Base-by-base conservation (phyloP, 2,113 vertebrate genomes). In the Pterophyllum scalare region DNA sequence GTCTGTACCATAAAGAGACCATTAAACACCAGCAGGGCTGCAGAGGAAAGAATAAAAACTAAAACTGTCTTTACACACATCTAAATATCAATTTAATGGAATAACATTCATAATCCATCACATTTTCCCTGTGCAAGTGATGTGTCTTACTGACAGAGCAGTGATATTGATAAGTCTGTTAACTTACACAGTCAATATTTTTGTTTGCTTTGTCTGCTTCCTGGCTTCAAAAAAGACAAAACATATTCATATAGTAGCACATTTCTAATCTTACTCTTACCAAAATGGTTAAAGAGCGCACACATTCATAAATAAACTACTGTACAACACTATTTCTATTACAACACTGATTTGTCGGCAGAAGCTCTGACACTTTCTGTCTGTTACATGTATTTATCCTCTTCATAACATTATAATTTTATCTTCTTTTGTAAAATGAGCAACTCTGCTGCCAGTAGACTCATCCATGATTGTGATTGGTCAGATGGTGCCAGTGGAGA, bases 81-180 rank as follows among this genome's bases (percentile, higher is more conserved):
- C 14, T 46, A 46, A 43, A 14, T n/a, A 65, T 65, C 35, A 65
- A 46, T 65, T 43, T 43, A 43, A 6, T 38, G 1, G 0, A 65
- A 26, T 10, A 43, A 67, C 38, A 46, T 24, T 46, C 24, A 67
- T 26, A 46, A 46, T 43, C 38, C 7, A 65, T 17, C 22, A 46
- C 24, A 26, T 26, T 46, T 24, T 67, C 8, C 38, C 38, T 26
- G 13, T 46, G 62, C 38, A 67, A 67, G 14, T 26, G 64, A 40
- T 67, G 46, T 46, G n/a, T 46, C 64, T 46, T 46, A 67, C 38
- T 46, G 22, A 46, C 38, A 67, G 64, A 67, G 38, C 14, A 3
- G 49, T 7, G 49, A 54, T 52, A 7, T 0, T 19, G 5, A 19
- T 20, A 54, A 24, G 14, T 0, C 62, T 46, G 38, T 17, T 46